Percentiles rank a stretch among this genome's conserved stretches.
These are phyloP conservation scores for Coilia nasus DNA, from an alignment of 2,797 vertebrate genomes.

Conservation along the genomic window DNA sequence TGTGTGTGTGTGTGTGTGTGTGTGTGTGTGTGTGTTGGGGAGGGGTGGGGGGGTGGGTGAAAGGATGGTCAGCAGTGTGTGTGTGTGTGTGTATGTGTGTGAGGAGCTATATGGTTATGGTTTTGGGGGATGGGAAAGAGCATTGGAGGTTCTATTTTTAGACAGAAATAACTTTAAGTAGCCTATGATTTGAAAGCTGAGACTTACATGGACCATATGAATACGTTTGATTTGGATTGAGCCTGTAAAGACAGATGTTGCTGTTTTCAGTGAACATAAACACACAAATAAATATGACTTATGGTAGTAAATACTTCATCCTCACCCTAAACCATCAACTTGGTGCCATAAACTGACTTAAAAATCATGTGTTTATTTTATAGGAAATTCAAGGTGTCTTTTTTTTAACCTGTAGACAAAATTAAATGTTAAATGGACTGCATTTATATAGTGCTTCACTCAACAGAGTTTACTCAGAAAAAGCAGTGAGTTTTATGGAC, in stretches of 20 bases:
- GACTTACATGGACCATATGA: not conserved
- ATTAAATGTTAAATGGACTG: not conserved
- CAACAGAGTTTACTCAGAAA: not conserved
- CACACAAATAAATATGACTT: not conserved
- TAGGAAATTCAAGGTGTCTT: slow-evolving; percentile 31
- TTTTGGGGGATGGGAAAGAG: not conserved
- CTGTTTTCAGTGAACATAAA: not conserved
- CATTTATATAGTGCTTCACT: too few species aligned
- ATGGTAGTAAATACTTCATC: not conserved
- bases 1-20: not conserved
- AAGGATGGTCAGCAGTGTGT: not conserved
- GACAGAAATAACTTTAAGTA: not conserved
- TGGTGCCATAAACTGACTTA: not conserved
- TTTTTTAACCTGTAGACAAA: slow-evolving; percentile 41
- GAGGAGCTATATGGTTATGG: not conserved
- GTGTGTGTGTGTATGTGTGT: not conserved
- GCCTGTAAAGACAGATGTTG: not conserved
- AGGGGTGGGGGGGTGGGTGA: not conserved
- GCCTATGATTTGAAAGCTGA: not conserved
- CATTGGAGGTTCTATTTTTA: not conserved
- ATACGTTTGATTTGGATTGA: not conserved
- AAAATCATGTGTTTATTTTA: slow-evolving; percentile 39
- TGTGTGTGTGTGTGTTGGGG: not conserved
- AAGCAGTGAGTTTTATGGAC: slow-evolving; percentile 17
- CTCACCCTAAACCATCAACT: not conserved